A percentile compares a stretch with the other conserved stretches of the same genome.
Evolutionary conservation across 2,797 vertebrate species (phyloP).

Genomic region (Onychomys torridus): DNA sequence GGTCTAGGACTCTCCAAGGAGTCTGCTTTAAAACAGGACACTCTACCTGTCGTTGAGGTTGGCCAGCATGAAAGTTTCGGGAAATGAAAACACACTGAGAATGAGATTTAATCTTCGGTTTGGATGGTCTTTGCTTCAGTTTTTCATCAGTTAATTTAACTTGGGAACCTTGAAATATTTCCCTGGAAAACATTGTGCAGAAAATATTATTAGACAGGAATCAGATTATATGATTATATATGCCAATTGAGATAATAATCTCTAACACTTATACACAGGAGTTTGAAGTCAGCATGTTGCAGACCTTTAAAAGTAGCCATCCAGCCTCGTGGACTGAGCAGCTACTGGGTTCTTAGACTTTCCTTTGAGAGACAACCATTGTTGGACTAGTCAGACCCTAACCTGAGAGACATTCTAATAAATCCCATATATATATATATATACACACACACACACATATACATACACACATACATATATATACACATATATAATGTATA

Average conservation of each 20-base stretch:
- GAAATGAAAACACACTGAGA: conserved; percentile 78
- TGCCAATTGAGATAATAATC: conserved; percentile 27
- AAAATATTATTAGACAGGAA: conserved; percentile 60
- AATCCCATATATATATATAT: background rate
- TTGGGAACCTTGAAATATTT: conserved; percentile 67
- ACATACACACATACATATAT: too few relatives aligned
- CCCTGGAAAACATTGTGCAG: conserved; percentile 81
- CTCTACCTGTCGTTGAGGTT: conserved; percentile 71
- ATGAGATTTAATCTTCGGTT: conserved; percentile 41
- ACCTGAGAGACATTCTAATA: background rate
- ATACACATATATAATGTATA: too few relatives aligned
- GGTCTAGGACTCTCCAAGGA: conserved; percentile 45
- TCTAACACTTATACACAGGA: conserved; percentile 25
- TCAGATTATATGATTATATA: conserved; percentile 1
- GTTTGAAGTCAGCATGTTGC: background rate
- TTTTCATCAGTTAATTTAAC: conserved; percentile 40
- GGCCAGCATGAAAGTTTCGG: conserved; percentile 80
- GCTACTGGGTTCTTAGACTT: background rate
- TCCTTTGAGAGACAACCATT: background rate
- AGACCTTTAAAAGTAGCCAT: conserved; percentile 22
- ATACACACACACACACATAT: too few relatives aligned
- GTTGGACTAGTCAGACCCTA: background rate
- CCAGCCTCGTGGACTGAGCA: background rate
- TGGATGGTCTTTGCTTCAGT: conserved; percentile 34
- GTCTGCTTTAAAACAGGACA: conserved; percentile 17